Conservation (phyloP, 2,888 invertebrate species). For the Drosophila algonquin region DNA sequence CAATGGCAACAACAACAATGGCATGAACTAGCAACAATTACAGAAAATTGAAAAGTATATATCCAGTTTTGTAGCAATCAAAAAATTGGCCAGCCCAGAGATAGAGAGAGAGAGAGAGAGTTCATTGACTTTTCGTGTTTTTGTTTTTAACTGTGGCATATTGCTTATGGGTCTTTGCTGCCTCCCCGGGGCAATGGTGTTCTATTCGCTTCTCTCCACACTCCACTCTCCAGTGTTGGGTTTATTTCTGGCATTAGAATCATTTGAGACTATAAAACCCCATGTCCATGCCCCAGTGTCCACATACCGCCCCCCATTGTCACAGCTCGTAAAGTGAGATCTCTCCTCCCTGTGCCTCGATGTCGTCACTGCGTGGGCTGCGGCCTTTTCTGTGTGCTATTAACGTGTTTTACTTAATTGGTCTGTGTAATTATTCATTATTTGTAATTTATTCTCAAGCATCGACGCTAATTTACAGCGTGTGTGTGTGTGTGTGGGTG, state of each 20-base stretch:
- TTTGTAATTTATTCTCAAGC: constrained; percentile 34
- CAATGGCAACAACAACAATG: constrained; percentile 36
- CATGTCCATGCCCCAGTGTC: not conserved
- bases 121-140: constrained; percentile 60
- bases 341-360: not conserved
- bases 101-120: constrained; percentile 19
- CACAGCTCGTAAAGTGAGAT: constrained; percentile 20
- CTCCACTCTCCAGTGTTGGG: not conserved
- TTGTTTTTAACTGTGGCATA: constrained; percentile 50
- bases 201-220: not conserved
- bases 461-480: constrained; percentile 14
- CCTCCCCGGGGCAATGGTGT: constrained; percentile 12
- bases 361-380: constrained; percentile 57
- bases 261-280: not conserved
- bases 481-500: constrained; percentile 56
- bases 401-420: constrained; percentile 53
- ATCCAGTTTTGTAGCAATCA: constrained; percentile 65
- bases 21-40: constrained; percentile 65
- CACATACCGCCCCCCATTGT: constrained; percentile 19
- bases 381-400: constrained; percentile 49
- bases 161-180: constrained; percentile 28
- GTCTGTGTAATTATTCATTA: constrained; percentile 64
- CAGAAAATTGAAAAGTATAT: constrained; percentile 69
- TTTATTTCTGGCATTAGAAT: constrained; percentile 28
- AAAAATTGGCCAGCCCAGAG: constrained; percentile 63